Evolutionary conservation across 2,797 vertebrate species (phyloP).

Genomic region (Xerus rutilus): DNA sequence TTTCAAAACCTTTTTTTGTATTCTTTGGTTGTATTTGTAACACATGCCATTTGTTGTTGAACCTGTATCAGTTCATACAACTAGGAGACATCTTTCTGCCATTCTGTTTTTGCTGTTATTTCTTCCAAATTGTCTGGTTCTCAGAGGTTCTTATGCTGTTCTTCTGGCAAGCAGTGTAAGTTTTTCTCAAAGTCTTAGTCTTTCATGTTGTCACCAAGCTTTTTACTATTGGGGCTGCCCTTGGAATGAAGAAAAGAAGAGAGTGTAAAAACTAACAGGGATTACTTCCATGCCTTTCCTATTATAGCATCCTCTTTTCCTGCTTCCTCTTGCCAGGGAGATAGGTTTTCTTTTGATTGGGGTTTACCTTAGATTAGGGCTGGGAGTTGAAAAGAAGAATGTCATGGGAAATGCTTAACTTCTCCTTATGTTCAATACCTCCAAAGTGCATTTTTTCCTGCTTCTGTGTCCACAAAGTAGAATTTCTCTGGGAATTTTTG

Average conservation of each 20-base stretch:
- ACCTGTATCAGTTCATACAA: not conserved
- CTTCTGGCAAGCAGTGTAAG: not conserved
- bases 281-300: not conserved
- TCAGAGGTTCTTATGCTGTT: not conserved
- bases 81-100: not conserved
- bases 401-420: not conserved
- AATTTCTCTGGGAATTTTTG: constrained; percentile 16
- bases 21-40: constrained; percentile 1
- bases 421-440: not conserved
- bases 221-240: not conserved
- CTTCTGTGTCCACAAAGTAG: not conserved
- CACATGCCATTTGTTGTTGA: not conserved
- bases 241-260: not conserved
- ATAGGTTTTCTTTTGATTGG: not conserved
- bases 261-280: not conserved
- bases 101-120: not conserved
- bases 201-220: not conserved
- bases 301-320: not conserved
- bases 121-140: not conserved
- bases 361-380: not conserved
- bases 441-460: not conserved
- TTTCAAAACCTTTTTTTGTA: not conserved
- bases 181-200: constrained; percentile 26
- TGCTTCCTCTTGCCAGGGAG: not conserved
- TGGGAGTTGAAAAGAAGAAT: not conserved